Percentiles rank a stretch among this genome's conserved stretches.
These are phyloP conservation scores for Luffia ferchaultella DNA, from an alignment of 2,888 invertebrate species.

Conservation along the genomic window DNA sequence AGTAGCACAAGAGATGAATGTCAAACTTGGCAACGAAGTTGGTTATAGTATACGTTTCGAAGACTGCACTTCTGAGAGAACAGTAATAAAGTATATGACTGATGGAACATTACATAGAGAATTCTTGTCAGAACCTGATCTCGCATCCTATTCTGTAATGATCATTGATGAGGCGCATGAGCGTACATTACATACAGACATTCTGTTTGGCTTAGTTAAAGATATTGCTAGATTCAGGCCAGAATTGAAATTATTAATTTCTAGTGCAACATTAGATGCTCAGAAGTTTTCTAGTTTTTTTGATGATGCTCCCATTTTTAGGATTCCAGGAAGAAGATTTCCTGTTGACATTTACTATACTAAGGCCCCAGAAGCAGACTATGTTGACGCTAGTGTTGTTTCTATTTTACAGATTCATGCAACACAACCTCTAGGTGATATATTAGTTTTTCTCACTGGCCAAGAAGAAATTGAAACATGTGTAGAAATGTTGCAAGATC, in stretches of 20 bases:
- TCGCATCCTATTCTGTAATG: conserved; percentile 96
- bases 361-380: conserved; percentile 98
- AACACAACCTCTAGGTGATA: conserved; percentile 95
- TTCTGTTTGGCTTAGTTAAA: conserved; percentile 96
- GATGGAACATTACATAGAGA: conserved; percentile 98
- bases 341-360: conserved; percentile 99
- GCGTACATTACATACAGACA: conserved; percentile 96
- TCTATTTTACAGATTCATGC: conserved; percentile 98
- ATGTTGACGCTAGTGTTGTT: conserved; percentile 97
- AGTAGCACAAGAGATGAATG: conserved; percentile 97
- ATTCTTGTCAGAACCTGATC: conserved; percentile 96
- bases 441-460: conserved; percentile 95
- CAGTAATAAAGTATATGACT: conserved; percentile 98
- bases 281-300: conserved; percentile 98
- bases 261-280: conserved; percentile 97
- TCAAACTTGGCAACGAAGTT: conserved; percentile 94
- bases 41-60: conserved; percentile 96
- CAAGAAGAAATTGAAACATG: conserved; percentile 93
- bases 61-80: conserved; percentile 98
- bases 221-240: conserved; percentile 93
- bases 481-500: conserved; percentile 88
- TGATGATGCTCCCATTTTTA: conserved; percentile 97
- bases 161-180: conserved; percentile 99
- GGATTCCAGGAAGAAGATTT: conserved; percentile 96
- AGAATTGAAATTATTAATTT: conserved; percentile 95